These are phyloP conservation scores for Callaeas wilsoni DNA, from an alignment of 2,113 vertebrate species.

Conservation along the genomic window DNA sequence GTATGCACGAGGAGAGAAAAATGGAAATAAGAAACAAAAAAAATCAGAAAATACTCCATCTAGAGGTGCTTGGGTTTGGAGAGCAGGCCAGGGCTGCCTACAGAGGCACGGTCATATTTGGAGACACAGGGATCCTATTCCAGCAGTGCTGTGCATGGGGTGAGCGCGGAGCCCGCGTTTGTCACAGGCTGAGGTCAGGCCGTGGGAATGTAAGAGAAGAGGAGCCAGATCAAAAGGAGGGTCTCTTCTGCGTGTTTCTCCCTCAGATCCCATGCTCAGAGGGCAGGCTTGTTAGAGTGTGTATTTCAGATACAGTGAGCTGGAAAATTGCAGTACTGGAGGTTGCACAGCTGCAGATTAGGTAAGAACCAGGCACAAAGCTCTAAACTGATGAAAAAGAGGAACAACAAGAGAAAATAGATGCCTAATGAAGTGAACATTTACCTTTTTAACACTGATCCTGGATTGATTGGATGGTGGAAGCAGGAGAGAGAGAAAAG, in stretches of 20 bases:
- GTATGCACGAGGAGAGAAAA: background rate
- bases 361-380: background rate
- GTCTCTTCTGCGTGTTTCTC: background rate
- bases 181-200: background rate
- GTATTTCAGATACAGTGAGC: background rate
- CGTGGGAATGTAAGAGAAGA: background rate
- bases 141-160: accelerated
- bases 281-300: background rate
- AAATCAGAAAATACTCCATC: background rate
- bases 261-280: background rate
- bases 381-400: background rate
- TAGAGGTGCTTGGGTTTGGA: background rate
- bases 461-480: background rate
- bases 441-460: background rate
- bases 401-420: background rate
- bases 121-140: background rate
- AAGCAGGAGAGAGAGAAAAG: background rate
- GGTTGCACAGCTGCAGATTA: background rate
- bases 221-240: background rate
- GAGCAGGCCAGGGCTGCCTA: accelerated
- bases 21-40: background rate
- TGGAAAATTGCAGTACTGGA: background rate
- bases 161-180: accelerated
- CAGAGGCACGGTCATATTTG: accelerated
- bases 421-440: background rate